These are phyloP conservation scores for Lucinisca nassula DNA, from an alignment of 2,888 invertebrate genomes.

Conservation along the genomic window DNA sequence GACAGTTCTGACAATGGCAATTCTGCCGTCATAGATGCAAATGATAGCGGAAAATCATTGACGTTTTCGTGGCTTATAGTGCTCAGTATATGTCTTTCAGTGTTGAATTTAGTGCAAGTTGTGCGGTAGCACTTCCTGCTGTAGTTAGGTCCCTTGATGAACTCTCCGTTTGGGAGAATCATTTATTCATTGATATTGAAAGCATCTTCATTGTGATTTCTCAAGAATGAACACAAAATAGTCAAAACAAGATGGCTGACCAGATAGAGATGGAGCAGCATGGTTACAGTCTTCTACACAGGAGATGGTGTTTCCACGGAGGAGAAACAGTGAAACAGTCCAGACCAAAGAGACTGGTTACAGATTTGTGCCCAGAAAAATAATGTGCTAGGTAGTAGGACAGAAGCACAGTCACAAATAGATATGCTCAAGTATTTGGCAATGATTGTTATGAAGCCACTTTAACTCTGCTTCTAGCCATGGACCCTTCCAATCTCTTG, in stretches of 20 bases:
- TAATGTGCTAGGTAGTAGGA: neutral
- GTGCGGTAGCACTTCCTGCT: neutral
- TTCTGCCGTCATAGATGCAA: constrained; percentile 51
- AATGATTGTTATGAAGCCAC: no score
- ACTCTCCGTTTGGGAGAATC: neutral
- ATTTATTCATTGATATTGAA: neutral
- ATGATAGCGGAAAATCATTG: constrained; percentile 32
- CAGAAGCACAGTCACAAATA: neutral
- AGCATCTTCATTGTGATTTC: neutral
- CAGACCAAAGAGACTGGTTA: neutral
- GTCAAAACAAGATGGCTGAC: neutral
- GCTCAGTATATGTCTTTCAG: constrained; percentile 63
- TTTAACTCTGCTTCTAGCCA: no score
- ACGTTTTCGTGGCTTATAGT: constrained; percentile 11
- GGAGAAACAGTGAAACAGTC: neutral
- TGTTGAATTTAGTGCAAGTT: constrained; percentile 22
- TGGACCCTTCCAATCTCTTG: no score
- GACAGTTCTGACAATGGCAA: constrained; percentile 50
- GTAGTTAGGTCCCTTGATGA: constrained; percentile 2
- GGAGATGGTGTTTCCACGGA: neutral
- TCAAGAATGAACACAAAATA: neutral
- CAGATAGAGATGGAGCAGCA: neutral
- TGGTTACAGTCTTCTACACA: neutral
- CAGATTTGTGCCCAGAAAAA: neutral
- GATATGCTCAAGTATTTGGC: neutral